Evolutionary conservation across 2,888 invertebrate species (phyloP).

Genomic region (Diplolepis rosae): DNA sequence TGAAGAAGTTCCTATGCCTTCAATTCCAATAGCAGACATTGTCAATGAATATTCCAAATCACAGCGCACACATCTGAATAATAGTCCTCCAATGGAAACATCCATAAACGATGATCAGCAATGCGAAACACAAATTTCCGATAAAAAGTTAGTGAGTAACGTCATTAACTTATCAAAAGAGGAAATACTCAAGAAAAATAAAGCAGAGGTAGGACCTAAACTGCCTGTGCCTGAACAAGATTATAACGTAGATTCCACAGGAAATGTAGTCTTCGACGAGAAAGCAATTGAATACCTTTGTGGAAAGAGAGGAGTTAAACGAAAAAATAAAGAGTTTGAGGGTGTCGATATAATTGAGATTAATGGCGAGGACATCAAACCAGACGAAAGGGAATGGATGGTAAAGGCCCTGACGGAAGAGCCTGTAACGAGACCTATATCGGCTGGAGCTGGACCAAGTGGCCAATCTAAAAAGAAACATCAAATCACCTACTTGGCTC

Average conservation of each 20-base stretch:
- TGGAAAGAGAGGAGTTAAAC: constrained; percentile 71
- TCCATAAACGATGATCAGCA: not conserved
- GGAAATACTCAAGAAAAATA: constrained; percentile 72
- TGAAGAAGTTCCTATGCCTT: constrained; percentile 32
- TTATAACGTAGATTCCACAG: constrained; percentile 68
- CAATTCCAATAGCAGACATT: not conserved
- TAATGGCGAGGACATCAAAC: constrained; percentile 86
- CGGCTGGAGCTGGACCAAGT: constrained; percentile 76
- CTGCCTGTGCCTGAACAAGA: constrained; percentile 71
- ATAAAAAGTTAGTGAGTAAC: constrained; percentile 69
- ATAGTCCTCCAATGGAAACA: not conserved
- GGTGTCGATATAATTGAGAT: constrained; percentile 86
- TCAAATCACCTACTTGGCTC: constrained; percentile 96
- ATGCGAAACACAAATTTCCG: not conserved
- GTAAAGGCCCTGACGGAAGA: constrained; percentile 86
- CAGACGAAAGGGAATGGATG: constrained; percentile 87
- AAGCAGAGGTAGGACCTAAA: constrained; percentile 71
- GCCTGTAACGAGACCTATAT: constrained; percentile 76
- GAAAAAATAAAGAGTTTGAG: constrained; percentile 75
- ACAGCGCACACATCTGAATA: constrained; percentile 39
- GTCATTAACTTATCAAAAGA: constrained; percentile 76
- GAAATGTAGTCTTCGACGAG: constrained; percentile 70
- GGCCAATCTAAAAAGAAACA: constrained; percentile 88
- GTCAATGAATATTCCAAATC: constrained; percentile 17
- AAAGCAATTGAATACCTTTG: constrained; percentile 71